phyloP scores from a whole-genome alignment of 2,113 vertebrate genomes.

The Phrynocephalus versicolor region DNA sequence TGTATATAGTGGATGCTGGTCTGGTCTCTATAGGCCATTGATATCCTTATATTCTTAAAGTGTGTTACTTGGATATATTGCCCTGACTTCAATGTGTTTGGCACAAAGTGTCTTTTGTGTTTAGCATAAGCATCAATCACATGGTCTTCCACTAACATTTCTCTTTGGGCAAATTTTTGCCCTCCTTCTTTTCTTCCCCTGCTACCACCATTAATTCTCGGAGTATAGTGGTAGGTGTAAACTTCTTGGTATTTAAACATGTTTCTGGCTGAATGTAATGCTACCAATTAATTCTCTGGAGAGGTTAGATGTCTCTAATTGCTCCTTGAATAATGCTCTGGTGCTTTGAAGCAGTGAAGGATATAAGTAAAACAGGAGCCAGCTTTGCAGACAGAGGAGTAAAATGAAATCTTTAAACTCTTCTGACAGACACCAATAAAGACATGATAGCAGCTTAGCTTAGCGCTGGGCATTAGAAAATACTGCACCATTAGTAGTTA shows the following conservation, averaged over 20 bases:
- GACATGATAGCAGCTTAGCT: background rate
- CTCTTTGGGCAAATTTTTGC: constrained; percentile 50
- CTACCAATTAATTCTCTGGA: background rate
- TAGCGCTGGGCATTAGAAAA: background rate
- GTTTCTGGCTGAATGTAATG: background rate
- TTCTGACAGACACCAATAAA: background rate
- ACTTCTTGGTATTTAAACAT: constrained; percentile 22
- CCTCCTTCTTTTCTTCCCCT: background rate
- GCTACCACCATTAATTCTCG: constrained; percentile 32
- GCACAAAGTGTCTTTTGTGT: constrained; percentile 1
- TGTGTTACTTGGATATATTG: background rate
- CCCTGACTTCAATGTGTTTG: background rate
- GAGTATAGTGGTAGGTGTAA: constrained; percentile 11
- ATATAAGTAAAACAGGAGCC: background rate
- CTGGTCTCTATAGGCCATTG: background rate
- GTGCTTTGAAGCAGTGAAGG: background rate
- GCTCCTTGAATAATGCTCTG: background rate
- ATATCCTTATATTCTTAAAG: constrained; percentile 12
- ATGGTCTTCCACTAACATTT: constrained; percentile 51
- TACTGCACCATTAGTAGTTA: background rate
- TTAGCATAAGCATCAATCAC: constrained; percentile 44
- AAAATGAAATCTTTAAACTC: background rate
- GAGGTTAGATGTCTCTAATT: background rate
- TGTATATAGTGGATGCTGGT: background rate
- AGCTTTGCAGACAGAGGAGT: background rate